Percentiles rank a stretch among this genome's conserved stretches.
phyloP scores from a whole-genome alignment of 2,888 invertebrate species.

The Mythimna ferrago region DNA sequence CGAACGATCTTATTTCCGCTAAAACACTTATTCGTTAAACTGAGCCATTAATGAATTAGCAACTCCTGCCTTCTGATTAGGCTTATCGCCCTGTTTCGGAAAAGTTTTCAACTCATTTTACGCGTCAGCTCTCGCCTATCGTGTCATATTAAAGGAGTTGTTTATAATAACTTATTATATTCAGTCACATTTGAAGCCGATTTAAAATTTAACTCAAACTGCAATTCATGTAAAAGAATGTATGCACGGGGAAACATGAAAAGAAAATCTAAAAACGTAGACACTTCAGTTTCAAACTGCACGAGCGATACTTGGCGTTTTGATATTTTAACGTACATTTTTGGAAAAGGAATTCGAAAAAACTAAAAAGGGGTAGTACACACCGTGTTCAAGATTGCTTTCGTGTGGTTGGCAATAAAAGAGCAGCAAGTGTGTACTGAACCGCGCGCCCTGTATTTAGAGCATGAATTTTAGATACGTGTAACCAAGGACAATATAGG shows the following conservation, averaged over 20 bases:
- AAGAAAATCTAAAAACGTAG: conserved; percentile 30
- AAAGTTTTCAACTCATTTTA: conserved; percentile 54
- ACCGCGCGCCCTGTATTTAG: conserved; percentile 77
- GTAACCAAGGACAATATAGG: conserved; percentile 74
- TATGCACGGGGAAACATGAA: conserved; percentile 14
- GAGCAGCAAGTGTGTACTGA: conserved; percentile 74
- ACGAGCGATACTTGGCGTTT: conserved; percentile 21
- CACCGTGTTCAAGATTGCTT: conserved; percentile 75
- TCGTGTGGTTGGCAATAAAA: conserved; percentile 82
- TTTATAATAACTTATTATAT: background rate
- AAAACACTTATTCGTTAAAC: conserved; percentile 65
- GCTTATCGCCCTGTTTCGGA: conserved; percentile 48
- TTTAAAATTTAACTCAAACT: conserved; percentile 10
- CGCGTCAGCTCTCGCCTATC: conserved; percentile 11
- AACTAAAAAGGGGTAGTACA: conserved; percentile 55
- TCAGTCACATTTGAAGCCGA: background rate
- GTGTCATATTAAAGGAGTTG: conserved; percentile 17
- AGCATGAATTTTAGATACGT: conserved; percentile 82
- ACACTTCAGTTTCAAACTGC: conserved; percentile 21
- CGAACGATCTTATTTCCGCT: conserved; percentile 73
- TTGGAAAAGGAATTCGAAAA: conserved; percentile 29
- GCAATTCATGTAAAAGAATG: background rate
- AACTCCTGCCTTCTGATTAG: conserved; percentile 53
- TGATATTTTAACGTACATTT: conserved; percentile 40
- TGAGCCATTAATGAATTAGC: conserved; percentile 60